Base-by-base conservation (phyloP, 2,113 vertebrate species). In the Speoplatyrhinus poulsoni region DNA sequence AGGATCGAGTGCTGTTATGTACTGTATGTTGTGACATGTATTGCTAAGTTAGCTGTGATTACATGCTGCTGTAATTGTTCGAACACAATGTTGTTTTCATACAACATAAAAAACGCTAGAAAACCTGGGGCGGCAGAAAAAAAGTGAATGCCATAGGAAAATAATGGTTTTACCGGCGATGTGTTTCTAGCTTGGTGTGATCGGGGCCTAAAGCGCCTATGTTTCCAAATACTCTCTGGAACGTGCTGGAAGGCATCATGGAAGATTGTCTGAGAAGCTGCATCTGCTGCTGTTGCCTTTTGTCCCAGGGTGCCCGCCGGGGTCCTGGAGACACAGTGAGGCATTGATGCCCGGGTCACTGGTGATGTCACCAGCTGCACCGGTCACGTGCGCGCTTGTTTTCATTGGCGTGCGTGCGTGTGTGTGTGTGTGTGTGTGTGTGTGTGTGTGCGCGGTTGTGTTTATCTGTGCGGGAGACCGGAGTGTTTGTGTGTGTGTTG, bases 281-380 rank as follows among this genome's bases (percentile, higher is more conserved):
- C 15, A 62, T 78, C 85, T 85, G 54, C 63, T 63, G 79, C 73
- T 65, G 62, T 76, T 69, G 77, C 75, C 84, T 87, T 89, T 90
- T 26, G 86, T 90, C 74, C 82, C 55, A 6, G 61, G 58, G 68
- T 76, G 73, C 76, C 75, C 46, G 82, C 84, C 85, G 70, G 86
- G 73, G 79, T 76, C 83, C 13, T 19, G 36, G 57, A 61, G 66
- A 85, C 76, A 90, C 87, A 89, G 85, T 85, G 54, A 80, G 80
- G 80, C 90, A 89, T 90, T 91, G 85, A 90, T 89, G 78, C 79
- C n/a, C 80, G 81, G 85, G 85, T 89, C 84, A 77, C 73, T 75
- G 79, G 77, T 91, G 88, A 91, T 91, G 88, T 91, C 90, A 91
- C 84, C 82, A 88, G 88, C 88, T 90, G 90, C 87, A 79, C 78